phyloP scores from a whole-genome alignment of 2,797 vertebrate species.

The Malacoraja senta region DNA sequence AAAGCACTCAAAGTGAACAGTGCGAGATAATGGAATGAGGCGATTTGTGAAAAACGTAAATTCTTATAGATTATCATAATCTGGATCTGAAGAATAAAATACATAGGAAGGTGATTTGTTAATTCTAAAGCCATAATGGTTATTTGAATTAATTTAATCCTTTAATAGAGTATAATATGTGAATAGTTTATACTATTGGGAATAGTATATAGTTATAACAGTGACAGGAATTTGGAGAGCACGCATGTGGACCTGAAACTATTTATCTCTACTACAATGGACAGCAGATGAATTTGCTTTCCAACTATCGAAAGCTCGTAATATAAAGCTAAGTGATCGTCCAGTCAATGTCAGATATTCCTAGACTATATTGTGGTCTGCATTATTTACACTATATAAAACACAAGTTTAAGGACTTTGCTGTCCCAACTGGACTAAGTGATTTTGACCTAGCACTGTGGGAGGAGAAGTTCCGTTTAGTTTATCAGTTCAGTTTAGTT shows the following conservation, averaged over 20 bases:
- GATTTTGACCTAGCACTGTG: background rate
- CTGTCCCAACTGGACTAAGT: background rate
- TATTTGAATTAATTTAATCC: constrained; percentile 14
- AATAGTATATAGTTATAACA: no score
- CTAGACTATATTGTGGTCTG: background rate
- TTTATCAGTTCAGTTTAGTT: no score
- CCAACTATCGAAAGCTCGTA: background rate
- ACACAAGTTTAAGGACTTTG: background rate
- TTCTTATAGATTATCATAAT: background rate
- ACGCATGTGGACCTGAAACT: background rate
- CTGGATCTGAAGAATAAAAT: background rate
- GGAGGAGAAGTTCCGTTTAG: background rate
- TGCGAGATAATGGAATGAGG: background rate
- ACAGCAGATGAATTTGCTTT: background rate
- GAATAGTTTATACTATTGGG: background rate
- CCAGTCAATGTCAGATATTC: background rate
- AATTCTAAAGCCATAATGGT: background rate
- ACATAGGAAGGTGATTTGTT: background rate
- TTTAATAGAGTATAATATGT: background rate
- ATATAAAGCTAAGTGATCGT: background rate
- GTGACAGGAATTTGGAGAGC: background rate
- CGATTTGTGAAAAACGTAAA: background rate
- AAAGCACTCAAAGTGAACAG: background rate
- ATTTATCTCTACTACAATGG: background rate
- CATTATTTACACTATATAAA: background rate